Evolutionary conservation across 1,140 invertebrate species (phyloP).

Genomic region (Solenopsis invicta): DNA sequence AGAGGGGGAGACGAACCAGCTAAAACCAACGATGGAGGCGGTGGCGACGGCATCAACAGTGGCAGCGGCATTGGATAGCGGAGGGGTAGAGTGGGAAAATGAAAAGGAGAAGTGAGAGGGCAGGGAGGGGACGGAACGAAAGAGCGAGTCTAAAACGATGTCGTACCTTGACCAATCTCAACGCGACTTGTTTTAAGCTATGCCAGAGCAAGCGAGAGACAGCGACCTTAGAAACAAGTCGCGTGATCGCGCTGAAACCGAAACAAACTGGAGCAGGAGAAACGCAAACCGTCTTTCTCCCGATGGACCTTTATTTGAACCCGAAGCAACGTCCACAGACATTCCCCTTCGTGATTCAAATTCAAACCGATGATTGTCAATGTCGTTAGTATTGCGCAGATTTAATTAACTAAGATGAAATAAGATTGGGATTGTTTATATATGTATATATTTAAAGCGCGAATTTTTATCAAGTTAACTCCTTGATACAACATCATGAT

Average conservation of each 20-base stretch:
- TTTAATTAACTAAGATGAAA: neutral
- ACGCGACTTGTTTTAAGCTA: constrained; percentile 86
- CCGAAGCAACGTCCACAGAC: neutral
- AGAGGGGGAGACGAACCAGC: constrained; percentile 46
- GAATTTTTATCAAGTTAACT: no score
- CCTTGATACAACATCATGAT: no score
- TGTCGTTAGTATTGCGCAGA: neutral
- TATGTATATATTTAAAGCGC: no score
- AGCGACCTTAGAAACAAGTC: constrained; percentile 81
- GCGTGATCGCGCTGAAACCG: constrained; percentile 76
- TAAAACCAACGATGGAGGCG: constrained; percentile 65
- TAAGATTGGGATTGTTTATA: neutral
- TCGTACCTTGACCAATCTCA: constrained; percentile 87
- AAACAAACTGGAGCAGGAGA: constrained; percentile 70
- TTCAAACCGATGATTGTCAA: neutral
- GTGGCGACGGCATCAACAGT: neutral
- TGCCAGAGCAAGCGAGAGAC: constrained; percentile 74
- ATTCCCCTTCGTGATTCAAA: neutral
- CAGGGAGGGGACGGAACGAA: constrained; percentile 56
- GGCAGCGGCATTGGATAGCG: neutral
- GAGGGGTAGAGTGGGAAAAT: constrained; percentile 60
- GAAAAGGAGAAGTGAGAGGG: constrained; percentile 17
- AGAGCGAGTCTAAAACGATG: constrained; percentile 82
- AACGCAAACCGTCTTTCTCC: neutral
- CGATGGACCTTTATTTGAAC: neutral